Conservation (phyloP, 2,113 vertebrate genomes). For the Xenopus borealis region DNA sequence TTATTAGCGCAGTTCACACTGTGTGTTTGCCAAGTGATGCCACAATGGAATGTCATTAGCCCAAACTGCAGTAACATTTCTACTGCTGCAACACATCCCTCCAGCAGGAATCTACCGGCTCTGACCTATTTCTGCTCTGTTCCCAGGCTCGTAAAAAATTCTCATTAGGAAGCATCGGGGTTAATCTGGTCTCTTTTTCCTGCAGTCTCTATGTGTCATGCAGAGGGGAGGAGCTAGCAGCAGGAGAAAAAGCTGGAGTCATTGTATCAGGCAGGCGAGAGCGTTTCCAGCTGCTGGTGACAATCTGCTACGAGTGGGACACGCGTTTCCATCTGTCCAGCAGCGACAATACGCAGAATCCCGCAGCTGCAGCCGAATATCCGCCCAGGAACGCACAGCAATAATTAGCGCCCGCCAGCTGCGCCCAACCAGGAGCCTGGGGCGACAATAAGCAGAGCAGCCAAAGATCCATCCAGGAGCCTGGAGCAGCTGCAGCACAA, state of each 20-base stretch:
- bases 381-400: background rate
- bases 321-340: no score
- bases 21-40: no score
- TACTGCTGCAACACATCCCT: no score
- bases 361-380: no score
- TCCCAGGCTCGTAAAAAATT: background rate
- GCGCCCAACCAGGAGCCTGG: conserved; percentile 24
- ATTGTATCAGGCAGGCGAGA: conserved; percentile 6
- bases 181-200: conserved; percentile 18
- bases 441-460: conserved; percentile 20
- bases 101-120: no score
- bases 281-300: conserved; percentile 27
- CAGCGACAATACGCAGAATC: no score
- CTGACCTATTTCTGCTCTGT: background rate
- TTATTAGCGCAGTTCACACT: no score
- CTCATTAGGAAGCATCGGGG: conserved; percentile 14
- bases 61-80: no score
- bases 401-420: conserved; percentile 1
- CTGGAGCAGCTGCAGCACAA: background rate
- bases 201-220: conserved; percentile 28
- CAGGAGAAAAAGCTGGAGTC: conserved; percentile 32
- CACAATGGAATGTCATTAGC: no score
- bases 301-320: no score
- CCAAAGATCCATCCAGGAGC: conserved; percentile 2
- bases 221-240: conserved; percentile 12